Base-by-base conservation (phyloP, 2,797 vertebrate genomes). In the Pangasius macronema region DNA sequence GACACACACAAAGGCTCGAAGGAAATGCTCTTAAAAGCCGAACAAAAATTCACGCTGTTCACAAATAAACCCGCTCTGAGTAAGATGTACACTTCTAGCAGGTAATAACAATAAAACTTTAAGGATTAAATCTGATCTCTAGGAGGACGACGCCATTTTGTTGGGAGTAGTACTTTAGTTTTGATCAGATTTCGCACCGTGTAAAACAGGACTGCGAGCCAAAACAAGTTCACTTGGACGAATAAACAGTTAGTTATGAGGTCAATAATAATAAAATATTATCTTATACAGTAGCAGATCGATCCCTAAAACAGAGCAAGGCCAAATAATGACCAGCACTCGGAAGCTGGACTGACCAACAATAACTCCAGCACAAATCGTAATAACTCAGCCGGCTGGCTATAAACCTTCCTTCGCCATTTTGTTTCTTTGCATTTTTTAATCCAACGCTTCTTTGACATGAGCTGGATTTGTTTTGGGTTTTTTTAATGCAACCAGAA, bases 341-440 rank as follows among this genome's bases (percentile, higher is more conserved):
- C 14, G 6, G 7, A 16, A 67, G 3, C 20, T 1, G n/a, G 11
- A 36, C n/a, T n/a, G 67, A 42, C 53, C 36, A 70, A 27, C 36
- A 81, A 24, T 22, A 51, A 57, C 42, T 57, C 46, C 49, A 8
- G 24, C 9, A 36, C 6, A 5, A 65, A 72, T 3, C 18, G 39
- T 20, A 85, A 59, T 59, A 87, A 82, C 86, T 92, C 90, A 85
- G 89, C 83, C 73, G 89, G 79, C 67, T 90, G 91, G 89, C 11
- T 42, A 61, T 6, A 61, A 61, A 46, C 87, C 83, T 85, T 20
- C 90, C 90, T 93, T 93, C 93, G 94, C 96, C 94, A 95, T 96
- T 95, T 95, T 96, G 93, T 94, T 89, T 85, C 75, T 79, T 88
- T 85, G 73, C 65, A 79, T 86, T 82, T 68, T 80, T 46, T 30